Evolutionary conservation across 2,113 vertebrate species (phyloP).

Genomic region (Mastomys natalensis): DNA sequence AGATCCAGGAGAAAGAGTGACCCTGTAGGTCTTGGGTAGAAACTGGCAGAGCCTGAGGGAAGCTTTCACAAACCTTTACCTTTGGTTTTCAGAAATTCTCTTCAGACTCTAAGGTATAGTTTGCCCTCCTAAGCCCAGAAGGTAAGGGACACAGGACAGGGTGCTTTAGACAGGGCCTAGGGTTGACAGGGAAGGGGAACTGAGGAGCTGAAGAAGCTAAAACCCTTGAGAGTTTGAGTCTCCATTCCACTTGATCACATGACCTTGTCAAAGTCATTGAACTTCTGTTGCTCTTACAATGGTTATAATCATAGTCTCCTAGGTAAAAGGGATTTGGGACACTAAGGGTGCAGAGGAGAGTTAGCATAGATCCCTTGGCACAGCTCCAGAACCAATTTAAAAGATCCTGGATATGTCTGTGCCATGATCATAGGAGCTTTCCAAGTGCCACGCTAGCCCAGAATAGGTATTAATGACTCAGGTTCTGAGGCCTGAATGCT

Average conservation of each 20-base stretch:
- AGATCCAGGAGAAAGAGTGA: not conserved
- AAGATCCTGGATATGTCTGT: not conserved
- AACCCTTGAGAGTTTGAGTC: not conserved
- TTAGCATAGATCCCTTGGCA: not conserved
- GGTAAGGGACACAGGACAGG: not conserved
- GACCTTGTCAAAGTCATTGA: constrained; percentile 75
- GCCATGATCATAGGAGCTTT: not conserved
- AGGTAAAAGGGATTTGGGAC: not conserved
- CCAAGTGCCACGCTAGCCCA: not conserved
- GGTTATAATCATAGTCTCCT: not conserved
- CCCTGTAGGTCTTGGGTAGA: not conserved
- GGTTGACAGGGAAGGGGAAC: not conserved
- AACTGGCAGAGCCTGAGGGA: not conserved
- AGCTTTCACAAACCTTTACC: not conserved
- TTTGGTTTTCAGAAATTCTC: not conserved
- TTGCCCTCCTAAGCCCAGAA: not conserved
- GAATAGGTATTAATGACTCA: not conserved
- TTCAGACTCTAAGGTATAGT: not conserved
- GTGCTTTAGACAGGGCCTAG: not conserved
- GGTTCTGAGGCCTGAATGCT: not conserved
- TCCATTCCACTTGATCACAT: not conserved
- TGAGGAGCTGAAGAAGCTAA: not conserved
- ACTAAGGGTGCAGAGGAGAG: not conserved
- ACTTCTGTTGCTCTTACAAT: not conserved
- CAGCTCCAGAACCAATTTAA: not conserved